Base-by-base conservation (phyloP, 2,888 invertebrate species). In the Podotricha telesiphe region DNA sequence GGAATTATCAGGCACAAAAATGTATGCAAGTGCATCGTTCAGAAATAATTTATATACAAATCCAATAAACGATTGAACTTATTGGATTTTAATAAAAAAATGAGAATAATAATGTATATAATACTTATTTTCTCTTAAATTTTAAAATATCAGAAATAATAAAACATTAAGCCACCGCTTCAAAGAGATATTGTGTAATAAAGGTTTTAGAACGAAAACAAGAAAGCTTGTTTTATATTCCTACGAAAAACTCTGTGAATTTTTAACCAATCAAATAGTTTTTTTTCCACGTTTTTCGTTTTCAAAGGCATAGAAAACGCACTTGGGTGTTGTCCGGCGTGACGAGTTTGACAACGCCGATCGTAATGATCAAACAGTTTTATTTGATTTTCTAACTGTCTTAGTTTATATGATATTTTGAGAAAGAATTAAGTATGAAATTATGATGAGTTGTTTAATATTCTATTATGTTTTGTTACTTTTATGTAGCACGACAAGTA, bases 291-390 rank as follows among this genome's bases (percentile, higher is more conserved):
- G 13, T 19, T 45, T 22, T 47, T 53, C 48, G 50, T 73, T 19
- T 15, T 10, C 34, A 19, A 37, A 66, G 61, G 28, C 51, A 71
- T 28, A 0, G 65, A 77, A 73, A 86, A 81, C 86, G 53, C 65
- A 79, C 76, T 70, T 80, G 91, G 91, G 91, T 91, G 91, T 91
- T 90, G 91, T 87, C 89, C 87, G 84, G 85, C 84, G 83, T 81
- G 76, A 76, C 81, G 79, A 78, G 72, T 78, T 74, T 86, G 84
- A 82, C 88, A 89, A 89, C 89, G 89, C 83, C 80, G 66, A 82
- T 69, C 79, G 86, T 91, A 91, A 91, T 90, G 92, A 92, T 92
- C 85, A 90, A 92, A 91, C 91, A 88, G 80, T 82, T 85, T 83
- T 81, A 78, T 80, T 79, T 79, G 73, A 79, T 82, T 84, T 86